Conservation (phyloP, 2,888 invertebrate genomes). For the Leptothorax acervorum region DNA sequence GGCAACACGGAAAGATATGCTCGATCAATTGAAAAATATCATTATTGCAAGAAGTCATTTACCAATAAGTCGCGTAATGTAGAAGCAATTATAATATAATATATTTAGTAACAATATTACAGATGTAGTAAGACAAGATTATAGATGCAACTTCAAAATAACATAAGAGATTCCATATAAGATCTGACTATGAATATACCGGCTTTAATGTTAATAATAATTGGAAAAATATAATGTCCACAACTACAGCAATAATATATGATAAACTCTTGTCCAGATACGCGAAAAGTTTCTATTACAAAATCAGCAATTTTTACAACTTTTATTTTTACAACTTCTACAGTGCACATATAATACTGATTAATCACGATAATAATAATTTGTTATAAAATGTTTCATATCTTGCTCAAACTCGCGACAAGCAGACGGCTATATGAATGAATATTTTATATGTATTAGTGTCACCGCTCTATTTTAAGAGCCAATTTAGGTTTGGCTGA, state of each 20-base stretch:
- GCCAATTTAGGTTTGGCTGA: slow-evolving; percentile 42
- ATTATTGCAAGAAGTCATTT: neutral
- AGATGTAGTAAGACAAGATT: neutral
- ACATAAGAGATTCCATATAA: too few species aligned
- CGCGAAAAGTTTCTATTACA: neutral
- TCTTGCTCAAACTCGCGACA: neutral
- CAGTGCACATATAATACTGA: neutral
- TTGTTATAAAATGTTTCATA: neutral
- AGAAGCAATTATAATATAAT: neutral
- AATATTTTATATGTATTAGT: slow-evolving; percentile 37
- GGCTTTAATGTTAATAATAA: neutral
- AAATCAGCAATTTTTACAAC: neutral
- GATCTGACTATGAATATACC: too few species aligned
- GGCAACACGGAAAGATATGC: neutral
- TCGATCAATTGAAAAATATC: neutral
- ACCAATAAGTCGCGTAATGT: neutral
- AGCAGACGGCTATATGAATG: slow-evolving; percentile 32
- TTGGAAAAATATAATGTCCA: neutral
- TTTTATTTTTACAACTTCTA: neutral
- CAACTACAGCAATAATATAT: neutral
- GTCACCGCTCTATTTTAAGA: slow-evolving; percentile 35
- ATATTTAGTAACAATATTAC: neutral
- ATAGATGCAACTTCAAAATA: neutral
- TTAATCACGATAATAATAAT: neutral
- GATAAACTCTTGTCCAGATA: neutral